phyloP scores from a whole-genome alignment of 2,113 vertebrate species.

The Saimiri boliviensis region DNA sequence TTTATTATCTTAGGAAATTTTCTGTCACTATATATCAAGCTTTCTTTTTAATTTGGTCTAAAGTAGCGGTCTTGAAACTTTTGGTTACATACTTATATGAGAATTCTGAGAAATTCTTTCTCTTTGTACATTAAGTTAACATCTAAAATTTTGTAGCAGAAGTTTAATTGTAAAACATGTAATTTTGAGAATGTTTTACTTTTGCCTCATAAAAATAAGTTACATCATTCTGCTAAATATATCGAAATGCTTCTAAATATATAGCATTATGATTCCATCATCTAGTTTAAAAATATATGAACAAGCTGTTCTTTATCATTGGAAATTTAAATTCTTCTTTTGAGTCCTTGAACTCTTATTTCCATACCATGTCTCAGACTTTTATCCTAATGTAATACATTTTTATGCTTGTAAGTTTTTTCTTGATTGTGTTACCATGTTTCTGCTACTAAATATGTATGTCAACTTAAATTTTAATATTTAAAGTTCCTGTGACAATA shows the following conservation, averaged over 20 bases:
- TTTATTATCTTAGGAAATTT: background rate
- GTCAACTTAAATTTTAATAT: slow-evolving; percentile 13
- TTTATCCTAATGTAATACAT: background rate
- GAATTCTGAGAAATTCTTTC: background rate
- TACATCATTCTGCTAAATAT: background rate
- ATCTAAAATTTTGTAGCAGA: background rate
- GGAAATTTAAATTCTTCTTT: slow-evolving; percentile 17
- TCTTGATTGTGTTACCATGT: background rate
- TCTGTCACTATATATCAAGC: background rate
- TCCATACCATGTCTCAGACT: background rate
- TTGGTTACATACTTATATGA: background rate
- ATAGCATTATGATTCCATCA: background rate
- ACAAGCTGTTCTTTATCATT: slow-evolving; percentile 1
- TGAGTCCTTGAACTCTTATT: background rate
- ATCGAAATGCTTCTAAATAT: slow-evolving; percentile 20
- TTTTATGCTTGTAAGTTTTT: background rate
- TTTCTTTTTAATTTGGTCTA: background rate
- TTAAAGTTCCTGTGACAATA: background rate
- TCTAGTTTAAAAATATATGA: slow-evolving; percentile 22
- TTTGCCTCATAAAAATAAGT: slow-evolving; percentile 1
- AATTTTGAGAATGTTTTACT: background rate
- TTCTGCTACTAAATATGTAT: background rate
- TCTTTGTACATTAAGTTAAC: background rate
- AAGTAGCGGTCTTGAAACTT: background rate
- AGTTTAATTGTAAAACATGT: background rate